Conservation (phyloP, 2,113 vertebrate species). For the Barnardius zonarius region DNA sequence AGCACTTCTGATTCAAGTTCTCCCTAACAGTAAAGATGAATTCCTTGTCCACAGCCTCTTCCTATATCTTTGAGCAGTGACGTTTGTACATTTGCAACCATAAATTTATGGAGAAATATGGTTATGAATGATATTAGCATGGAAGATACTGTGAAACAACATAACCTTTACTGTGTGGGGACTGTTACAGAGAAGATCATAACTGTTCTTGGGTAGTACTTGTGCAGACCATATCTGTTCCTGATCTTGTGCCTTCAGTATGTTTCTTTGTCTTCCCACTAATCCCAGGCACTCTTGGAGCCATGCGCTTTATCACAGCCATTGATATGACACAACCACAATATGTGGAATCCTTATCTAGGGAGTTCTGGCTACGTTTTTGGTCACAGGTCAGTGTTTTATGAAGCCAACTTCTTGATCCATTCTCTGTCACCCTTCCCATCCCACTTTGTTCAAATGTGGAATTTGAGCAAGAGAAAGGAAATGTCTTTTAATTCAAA, state of each 20-base stretch:
- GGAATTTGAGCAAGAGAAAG: not conserved
- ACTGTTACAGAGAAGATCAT: not conserved
- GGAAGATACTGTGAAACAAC: not conserved
- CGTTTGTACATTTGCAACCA: not conserved
- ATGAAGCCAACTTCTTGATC: not conserved
- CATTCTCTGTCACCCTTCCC: not conserved
- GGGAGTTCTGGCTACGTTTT: conserved; percentile 50
- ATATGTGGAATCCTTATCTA: conserved; percentile 31
- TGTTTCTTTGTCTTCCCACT: not conserved
- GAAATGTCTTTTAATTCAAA: not conserved
- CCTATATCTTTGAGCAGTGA: not conserved
- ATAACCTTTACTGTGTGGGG: not conserved
- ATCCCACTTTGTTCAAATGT: not conserved
- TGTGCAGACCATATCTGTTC: rapidly evolving
- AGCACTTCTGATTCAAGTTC: not conserved
- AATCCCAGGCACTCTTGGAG: not conserved
- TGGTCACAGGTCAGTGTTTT: conserved; percentile 55
- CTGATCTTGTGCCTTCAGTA: not conserved
- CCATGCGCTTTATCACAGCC: conserved; percentile 64
- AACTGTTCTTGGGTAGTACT: not conserved
- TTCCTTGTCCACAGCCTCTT: not conserved
- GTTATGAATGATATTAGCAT: not conserved
- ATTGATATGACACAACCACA: not conserved
- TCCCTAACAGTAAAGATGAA: not conserved
- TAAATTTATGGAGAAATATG: not conserved